A percentile compares a stretch with the other conserved stretches of the same genome.
Evolutionary conservation across 2,113 vertebrate genomes (phyloP).

Genomic region (Burhinus oedicnemus): DNA sequence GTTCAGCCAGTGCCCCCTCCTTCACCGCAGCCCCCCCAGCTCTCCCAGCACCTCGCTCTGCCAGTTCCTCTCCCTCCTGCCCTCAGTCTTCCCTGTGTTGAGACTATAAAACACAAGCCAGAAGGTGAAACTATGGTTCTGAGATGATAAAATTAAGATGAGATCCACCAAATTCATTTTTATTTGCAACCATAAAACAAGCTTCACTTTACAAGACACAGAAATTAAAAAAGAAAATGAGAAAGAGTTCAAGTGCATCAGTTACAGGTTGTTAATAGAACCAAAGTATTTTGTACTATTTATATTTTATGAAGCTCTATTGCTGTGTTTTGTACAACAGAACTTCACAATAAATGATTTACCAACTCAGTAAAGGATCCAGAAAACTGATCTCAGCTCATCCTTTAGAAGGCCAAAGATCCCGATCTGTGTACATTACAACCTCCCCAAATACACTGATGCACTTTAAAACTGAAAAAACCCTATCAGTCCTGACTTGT

Average conservation of each 20-base stretch:
- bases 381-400: conserved; percentile 60
- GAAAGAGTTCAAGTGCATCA: conserved; percentile 64
- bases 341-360: conserved; percentile 76
- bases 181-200: conserved; percentile 67
- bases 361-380: conserved; percentile 44
- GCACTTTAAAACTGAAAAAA: not conserved
- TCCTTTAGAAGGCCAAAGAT: conserved; percentile 28
- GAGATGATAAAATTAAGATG: conserved; percentile 45
- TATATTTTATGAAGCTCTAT: conserved; percentile 79
- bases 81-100: not conserved
- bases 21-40: not conserved
- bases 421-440: conserved; percentile 4
- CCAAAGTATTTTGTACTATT: conserved; percentile 70
- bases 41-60: not conserved
- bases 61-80: not conserved
- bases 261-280: conserved; percentile 70
- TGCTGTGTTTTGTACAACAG: conserved; percentile 73
- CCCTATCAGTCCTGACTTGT: not conserved
- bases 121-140: conserved; percentile 22
- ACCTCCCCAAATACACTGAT: not conserved
- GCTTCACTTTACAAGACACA: conserved; percentile 53
- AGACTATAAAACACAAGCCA: conserved; percentile 1
- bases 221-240: conserved; percentile 65
- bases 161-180: conserved; percentile 58
- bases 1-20: not conserved